Percentiles rank a stretch among this genome's conserved stretches.
Conservation (phyloP, 2,797 vertebrate genomes). For the Morelia viridis region DNA sequence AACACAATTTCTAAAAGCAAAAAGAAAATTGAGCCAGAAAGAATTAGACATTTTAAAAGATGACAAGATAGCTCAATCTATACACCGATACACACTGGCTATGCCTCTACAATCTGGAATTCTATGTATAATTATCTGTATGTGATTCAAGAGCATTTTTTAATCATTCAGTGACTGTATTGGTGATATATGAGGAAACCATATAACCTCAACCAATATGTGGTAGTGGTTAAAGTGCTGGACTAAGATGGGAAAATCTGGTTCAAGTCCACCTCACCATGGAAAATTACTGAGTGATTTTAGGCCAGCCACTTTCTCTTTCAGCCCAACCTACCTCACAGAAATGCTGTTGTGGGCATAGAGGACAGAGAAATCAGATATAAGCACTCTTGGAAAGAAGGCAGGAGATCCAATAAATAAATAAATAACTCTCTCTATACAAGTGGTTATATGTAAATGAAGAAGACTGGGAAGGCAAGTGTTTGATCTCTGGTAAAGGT, state of each 20-base stretch:
- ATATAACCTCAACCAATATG: background rate
- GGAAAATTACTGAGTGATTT: background rate
- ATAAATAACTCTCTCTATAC: background rate
- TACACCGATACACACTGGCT: background rate
- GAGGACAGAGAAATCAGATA: background rate
- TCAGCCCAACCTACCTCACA: background rate
- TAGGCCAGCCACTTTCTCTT: background rate
- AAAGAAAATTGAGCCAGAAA: constrained; percentile 27
- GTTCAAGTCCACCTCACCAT: background rate
- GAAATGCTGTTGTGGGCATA: background rate
- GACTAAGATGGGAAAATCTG: background rate
- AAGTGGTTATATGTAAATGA: constrained; percentile 21
- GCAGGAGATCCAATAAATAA: background rate
- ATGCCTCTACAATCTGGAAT: constrained; percentile 36
- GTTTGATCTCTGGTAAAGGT: constrained; percentile 34
- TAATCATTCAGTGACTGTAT: constrained; percentile 46
- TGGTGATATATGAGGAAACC: constrained; percentile 29
- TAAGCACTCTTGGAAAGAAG: background rate
- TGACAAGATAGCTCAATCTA: constrained; percentile 38
- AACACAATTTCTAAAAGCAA: constrained; percentile 30
- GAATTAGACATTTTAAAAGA: constrained; percentile 19
- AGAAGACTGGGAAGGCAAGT: constrained; percentile 22
- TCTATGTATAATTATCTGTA: constrained; percentile 60
- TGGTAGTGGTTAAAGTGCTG: background rate
- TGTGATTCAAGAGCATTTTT: constrained; percentile 39